Evolutionary conservation across 2,888 invertebrate species (phyloP).

Genomic region (Nomada ruficornis): DNA sequence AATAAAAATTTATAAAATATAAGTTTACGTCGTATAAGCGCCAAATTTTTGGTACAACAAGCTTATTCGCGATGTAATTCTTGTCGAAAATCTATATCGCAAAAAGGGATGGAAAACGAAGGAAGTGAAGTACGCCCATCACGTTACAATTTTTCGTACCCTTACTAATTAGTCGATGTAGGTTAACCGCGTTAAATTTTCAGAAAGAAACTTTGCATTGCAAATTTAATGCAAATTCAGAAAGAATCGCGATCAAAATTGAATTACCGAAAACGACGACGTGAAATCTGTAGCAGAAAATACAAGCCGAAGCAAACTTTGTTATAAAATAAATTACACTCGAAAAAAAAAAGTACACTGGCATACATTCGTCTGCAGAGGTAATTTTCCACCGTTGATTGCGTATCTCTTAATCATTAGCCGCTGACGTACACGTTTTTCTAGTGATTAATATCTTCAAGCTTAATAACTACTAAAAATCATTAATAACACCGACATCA

Average conservation of each 20-base stretch:
- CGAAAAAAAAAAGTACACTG: background rate
- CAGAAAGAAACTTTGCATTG: conserved; percentile 6
- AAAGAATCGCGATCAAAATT: background rate
- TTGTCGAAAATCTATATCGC: background rate
- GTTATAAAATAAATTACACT: background rate
- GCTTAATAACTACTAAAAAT: conserved; percentile 2
- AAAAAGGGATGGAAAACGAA: background rate
- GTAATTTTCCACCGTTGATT: background rate
- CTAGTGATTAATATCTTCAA: background rate
- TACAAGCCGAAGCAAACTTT: background rate
- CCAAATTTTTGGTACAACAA: conserved; percentile 1
- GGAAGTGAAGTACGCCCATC: background rate
- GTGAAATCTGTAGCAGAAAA: background rate
- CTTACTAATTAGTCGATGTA: conserved; percentile 28
- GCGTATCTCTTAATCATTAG: background rate
- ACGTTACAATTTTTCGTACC: background rate
- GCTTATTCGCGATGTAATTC: background rate
- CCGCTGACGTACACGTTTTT: background rate
- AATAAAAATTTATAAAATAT: too few species aligned
- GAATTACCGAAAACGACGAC: background rate
- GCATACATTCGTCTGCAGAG: too few species aligned
- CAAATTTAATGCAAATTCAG: background rate
- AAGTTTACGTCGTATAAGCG: background rate
- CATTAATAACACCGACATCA: background rate
- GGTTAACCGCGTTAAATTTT: conserved; percentile 20